A percentile compares a stretch with the other conserved stretches of the same genome.
These are phyloP conservation scores for Belgica antarctica DNA, from an alignment of 2,888 invertebrate species.

Conservation along the genomic window DNA sequence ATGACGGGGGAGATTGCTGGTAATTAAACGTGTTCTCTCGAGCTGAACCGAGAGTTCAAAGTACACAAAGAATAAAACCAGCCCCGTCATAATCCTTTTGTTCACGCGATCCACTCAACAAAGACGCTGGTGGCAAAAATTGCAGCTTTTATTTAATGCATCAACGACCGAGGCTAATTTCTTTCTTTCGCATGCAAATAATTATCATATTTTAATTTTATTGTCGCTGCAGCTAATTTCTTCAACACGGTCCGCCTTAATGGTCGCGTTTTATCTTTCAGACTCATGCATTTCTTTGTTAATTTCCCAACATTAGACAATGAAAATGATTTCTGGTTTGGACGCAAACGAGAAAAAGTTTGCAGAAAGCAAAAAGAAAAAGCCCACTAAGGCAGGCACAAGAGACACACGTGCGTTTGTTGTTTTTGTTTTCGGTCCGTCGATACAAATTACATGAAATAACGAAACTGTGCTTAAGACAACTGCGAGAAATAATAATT, in stretches of 20 bases:
- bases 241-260: neutral
- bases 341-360: slow-evolving; percentile 4
- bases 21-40: slow-evolving; percentile 7
- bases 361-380: neutral
- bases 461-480: slow-evolving; percentile 14
- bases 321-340: slow-evolving; percentile 13
- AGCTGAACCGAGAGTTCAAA: slow-evolving; percentile 21
- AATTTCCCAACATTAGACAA: slow-evolving; percentile 22
- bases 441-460: slow-evolving; percentile 26
- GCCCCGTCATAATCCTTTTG: slow-evolving; percentile 32
- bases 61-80: slow-evolving; percentile 31
- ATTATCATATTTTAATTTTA: slow-evolving; percentile 33
- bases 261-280: slow-evolving; percentile 31
- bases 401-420: slow-evolving; percentile 8
- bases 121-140: slow-evolving; percentile 5
- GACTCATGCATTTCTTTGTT: slow-evolving; percentile 1
- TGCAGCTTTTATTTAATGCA: slow-evolving; percentile 8
- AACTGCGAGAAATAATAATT: neutral
- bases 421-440: too few species aligned
- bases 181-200: slow-evolving; percentile 12
- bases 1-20: neutral
- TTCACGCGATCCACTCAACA: slow-evolving; percentile 7
- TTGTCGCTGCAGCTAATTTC: slow-evolving; percentile 34
- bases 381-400: neutral
- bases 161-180: neutral